phyloP scores from a whole-genome alignment of 2,113 vertebrate species.

The Nestor notabilis region DNA sequence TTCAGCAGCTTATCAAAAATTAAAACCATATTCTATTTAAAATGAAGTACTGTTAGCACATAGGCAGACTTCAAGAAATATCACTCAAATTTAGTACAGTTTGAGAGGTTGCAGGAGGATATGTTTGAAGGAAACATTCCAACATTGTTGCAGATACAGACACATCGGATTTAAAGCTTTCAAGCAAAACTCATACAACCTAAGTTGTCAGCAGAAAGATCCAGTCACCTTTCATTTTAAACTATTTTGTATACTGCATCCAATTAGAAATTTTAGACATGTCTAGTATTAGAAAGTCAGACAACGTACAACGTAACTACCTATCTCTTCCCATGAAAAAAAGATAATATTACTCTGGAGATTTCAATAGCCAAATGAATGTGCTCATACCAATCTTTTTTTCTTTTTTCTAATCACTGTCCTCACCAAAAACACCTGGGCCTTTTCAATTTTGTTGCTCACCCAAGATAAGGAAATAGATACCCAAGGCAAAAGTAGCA shows the following conservation, averaged over 20 bases:
- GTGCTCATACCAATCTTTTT: not conserved
- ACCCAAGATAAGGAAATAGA: conserved; percentile 6
- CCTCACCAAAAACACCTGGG: conserved; percentile 10
- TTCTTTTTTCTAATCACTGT: conserved; percentile 34
- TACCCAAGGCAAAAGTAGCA: not conserved
- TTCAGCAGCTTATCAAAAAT: conserved; percentile 96
- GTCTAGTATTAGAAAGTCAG: conserved; percentile 44
- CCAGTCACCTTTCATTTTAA: conserved; percentile 65
- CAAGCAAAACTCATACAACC: conserved; percentile 82
- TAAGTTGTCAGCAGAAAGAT: conserved; percentile 85
- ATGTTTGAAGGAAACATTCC: conserved; percentile 86
- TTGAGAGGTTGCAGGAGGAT: conserved; percentile 82
- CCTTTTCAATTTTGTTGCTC: conserved; percentile 46
- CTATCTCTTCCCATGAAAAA: conserved; percentile 44
- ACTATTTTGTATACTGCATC: conserved; percentile 64
- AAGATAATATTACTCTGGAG: not conserved
- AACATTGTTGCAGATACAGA: conserved; percentile 84
- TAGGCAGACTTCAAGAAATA: conserved; percentile 87
- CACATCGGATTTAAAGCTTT: conserved; percentile 85
- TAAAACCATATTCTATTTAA: conserved; percentile 90
- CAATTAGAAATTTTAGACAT: conserved; percentile 66
- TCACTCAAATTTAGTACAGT: conserved; percentile 85
- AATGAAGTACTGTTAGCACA: conserved; percentile 89
- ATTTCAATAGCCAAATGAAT: conserved; percentile 32
- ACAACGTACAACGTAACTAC: conserved; percentile 33